A percentile compares a stretch with the other conserved stretches of the same genome.
These are phyloP conservation scores for Glossosoma conforme DNA, from an alignment of 1,140 invertebrate genomes.

Conservation along the genomic window DNA sequence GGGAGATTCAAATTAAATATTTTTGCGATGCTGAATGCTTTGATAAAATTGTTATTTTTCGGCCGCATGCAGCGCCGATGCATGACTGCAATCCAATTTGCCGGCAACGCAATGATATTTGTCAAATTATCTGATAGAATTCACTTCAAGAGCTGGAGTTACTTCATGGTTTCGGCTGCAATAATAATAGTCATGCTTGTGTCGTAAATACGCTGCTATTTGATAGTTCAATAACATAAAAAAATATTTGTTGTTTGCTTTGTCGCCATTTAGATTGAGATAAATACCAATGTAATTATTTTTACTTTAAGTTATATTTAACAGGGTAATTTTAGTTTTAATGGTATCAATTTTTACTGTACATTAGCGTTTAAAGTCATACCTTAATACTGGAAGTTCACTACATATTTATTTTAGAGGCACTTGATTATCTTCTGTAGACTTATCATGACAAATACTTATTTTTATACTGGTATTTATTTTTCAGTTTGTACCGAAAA, in stretches of 20 bases:
- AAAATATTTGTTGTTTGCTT: background rate
- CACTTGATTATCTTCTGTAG: too few species aligned
- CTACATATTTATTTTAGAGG: too few species aligned
- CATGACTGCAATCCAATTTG: slow-evolving; percentile 23
- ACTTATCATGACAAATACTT: too few species aligned
- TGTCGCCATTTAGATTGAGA: too few species aligned
- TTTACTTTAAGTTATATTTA: background rate
- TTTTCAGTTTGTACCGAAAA: too few species aligned
- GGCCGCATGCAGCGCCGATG: slow-evolving; percentile 19
- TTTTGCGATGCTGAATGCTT: slow-evolving; percentile 18
- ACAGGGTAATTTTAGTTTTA: too few species aligned
- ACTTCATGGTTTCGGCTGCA: background rate
- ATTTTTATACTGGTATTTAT: too few species aligned
- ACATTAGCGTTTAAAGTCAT: too few species aligned
- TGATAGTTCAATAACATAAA: background rate
- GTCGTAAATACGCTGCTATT: background rate
- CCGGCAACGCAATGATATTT: slow-evolving; percentile 14
- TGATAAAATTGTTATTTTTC: slow-evolving; percentile 28
- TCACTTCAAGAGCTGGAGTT: background rate
- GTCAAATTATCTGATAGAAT: slow-evolving; percentile 15
- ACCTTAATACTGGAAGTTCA: too few species aligned
- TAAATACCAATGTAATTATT: background rate
- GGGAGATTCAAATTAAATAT: slow-evolving; percentile 31
- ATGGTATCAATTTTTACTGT: too few species aligned
- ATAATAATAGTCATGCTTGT: background rate